Evolutionary conservation across 2,888 invertebrate genomes (phyloP).

Genomic region (Drosophila parthenogenetica): DNA sequence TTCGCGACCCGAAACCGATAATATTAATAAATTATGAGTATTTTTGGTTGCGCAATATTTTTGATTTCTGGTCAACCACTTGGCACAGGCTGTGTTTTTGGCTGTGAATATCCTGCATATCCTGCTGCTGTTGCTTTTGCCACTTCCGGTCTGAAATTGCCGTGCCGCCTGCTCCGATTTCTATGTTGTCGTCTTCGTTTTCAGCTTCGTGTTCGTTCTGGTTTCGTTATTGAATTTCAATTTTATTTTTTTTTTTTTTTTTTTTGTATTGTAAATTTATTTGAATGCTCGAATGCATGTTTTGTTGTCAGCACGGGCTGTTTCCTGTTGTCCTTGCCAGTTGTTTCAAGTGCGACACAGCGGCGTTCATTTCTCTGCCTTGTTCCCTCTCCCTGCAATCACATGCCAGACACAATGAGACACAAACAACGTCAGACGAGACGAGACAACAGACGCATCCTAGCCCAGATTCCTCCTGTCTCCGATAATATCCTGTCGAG

Average conservation of each 20-base stretch:
- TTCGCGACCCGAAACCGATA: constrained; percentile 49
- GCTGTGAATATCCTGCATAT: constrained; percentile 20
- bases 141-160: constrained; percentile 46
- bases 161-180: constrained; percentile 6
- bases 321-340: constrained; percentile 53
- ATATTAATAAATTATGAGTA: constrained; percentile 77
- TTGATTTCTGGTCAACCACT: constrained; percentile 36
- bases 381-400: constrained; percentile 21
- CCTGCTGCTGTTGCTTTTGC: constrained; percentile 15
- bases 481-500: constrained; percentile 38
- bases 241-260: constrained; percentile 20
- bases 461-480: not conserved
- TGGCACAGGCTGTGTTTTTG: constrained; percentile 32
- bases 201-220: constrained; percentile 32
- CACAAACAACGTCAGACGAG: constrained; percentile 34
- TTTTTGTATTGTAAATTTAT: constrained; percentile 32
- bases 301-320: constrained; percentile 52
- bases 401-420: constrained; percentile 48
- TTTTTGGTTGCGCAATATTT: constrained; percentile 33
- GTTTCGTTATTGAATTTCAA: constrained; percentile 72
- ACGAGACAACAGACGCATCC: constrained; percentile 41
- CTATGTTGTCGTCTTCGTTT: constrained; percentile 13
- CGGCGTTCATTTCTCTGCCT: constrained; percentile 19
- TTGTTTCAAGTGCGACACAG: constrained; percentile 53
- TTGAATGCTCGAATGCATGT: constrained; percentile 57